Evolutionary conservation across 2,113 vertebrate genomes (phyloP).

Genomic region (Eudyptes chrysolophus): DNA sequence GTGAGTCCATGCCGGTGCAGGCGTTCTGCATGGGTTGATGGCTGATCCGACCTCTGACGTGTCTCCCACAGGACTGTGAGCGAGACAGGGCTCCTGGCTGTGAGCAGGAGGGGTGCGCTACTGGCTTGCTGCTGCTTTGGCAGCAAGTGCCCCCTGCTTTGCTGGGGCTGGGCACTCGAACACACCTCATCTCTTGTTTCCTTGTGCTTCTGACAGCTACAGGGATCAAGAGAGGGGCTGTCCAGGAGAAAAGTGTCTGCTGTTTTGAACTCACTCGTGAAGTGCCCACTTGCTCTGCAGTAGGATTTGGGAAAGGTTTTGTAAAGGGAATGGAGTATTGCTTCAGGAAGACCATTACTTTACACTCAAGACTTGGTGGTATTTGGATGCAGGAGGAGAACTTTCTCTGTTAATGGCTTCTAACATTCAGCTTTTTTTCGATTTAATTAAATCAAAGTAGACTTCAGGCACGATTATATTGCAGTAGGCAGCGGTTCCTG

Average conservation of each 20-base stretch:
- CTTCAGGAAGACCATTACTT: background rate
- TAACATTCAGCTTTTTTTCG: background rate
- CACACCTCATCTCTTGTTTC: background rate
- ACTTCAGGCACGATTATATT: background rate
- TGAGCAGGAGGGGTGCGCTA: background rate
- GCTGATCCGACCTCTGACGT: rapidly evolving
- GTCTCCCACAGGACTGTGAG: rapidly evolving
- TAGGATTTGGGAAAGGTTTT: background rate
- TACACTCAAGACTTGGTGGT: background rate
- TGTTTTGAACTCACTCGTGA: background rate
- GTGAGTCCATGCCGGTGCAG: rapidly evolving
- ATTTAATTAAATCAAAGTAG: background rate
- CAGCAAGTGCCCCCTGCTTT: background rate
- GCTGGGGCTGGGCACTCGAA: background rate
- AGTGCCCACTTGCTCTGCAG: background rate
- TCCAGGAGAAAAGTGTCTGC: background rate
- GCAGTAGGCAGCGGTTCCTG: background rate
- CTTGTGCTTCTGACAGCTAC: background rate
- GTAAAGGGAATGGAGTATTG: no score
- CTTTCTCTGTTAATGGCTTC: background rate
- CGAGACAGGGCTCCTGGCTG: background rate
- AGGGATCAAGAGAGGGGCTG: background rate
- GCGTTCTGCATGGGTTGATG: rapidly evolving
- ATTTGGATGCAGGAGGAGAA: background rate
- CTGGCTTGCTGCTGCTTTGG: background rate